Conservation (phyloP, 2,888 invertebrate genomes). For the Pachliopta kotzebuea region DNA sequence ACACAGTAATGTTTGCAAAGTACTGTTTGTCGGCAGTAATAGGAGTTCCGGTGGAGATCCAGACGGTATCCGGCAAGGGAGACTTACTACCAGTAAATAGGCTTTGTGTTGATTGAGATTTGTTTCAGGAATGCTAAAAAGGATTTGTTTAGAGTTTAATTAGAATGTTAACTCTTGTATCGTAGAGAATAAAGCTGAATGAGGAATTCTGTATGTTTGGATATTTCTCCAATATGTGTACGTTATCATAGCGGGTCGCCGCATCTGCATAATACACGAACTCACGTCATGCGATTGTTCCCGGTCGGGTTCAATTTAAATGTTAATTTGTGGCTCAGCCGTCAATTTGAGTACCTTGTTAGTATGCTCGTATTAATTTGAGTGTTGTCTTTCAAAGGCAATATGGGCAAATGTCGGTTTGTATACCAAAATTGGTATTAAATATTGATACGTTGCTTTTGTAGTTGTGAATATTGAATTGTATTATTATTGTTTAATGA, state of each 20-base stretch:
- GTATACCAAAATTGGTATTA: background rate
- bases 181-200: constrained; percentile 5
- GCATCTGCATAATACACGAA: constrained; percentile 40
- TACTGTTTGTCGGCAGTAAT: no score
- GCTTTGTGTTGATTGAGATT: background rate
- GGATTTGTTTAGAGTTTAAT: background rate
- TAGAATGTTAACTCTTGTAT: background rate
- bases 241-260: constrained; percentile 26
- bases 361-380: constrained; percentile 36
- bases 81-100: no score
- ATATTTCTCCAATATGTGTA: constrained; percentile 29
- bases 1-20: no score
- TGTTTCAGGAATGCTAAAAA: background rate
- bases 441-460: background rate
- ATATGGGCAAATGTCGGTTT: constrained; percentile 22
- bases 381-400: constrained; percentile 26
- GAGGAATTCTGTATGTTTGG: constrained; percentile 2
- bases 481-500: background rate
- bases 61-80: no score
- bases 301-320: constrained; percentile 46
- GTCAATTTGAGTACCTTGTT: constrained; percentile 36
- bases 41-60: no score
- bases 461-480: background rate
- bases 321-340: constrained; percentile 44
- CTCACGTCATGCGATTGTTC: constrained; percentile 42